Evolutionary conservation across 2,113 vertebrate genomes (phyloP).

Genomic region (Abramis brama): DNA sequence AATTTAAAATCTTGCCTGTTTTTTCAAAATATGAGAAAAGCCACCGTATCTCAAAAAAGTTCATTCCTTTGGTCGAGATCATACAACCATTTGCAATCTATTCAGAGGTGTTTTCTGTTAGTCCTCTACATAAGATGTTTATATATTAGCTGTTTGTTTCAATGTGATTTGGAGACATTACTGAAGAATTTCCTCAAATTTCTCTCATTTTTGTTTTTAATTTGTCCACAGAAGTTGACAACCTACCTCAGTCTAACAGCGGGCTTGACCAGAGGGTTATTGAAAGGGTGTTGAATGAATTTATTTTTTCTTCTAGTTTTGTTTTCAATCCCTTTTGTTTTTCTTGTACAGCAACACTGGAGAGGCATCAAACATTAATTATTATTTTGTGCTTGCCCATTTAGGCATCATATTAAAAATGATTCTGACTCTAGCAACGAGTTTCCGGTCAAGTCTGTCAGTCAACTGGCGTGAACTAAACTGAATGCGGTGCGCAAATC

Average conservation of each 20-base stretch:
- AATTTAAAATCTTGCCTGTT: constrained; percentile 61
- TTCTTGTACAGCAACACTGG: constrained; percentile 51
- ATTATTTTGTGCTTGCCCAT: constrained; percentile 39
- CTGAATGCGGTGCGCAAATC: constrained; percentile 19
- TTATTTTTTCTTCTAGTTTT: constrained; percentile 15
- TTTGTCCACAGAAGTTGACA: constrained; percentile 72
- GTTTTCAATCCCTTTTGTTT: constrained; percentile 24
- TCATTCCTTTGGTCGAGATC: constrained; percentile 48
- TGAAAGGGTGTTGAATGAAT: constrained; percentile 57
- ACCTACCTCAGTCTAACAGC: constrained; percentile 82
- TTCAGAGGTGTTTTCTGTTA: constrained; percentile 40
- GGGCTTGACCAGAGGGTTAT: constrained; percentile 71
- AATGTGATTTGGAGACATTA: constrained; percentile 39
- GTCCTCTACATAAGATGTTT: constrained; percentile 6
- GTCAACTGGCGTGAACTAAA: neutral
- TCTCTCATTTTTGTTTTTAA: constrained; percentile 54
- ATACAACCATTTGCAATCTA: neutral
- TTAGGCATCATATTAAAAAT: constrained; percentile 39
- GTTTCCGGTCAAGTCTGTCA: constrained; percentile 43
- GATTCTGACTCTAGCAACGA: constrained; percentile 18
- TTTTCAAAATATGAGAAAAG: constrained; percentile 26
- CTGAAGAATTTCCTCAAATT: constrained; percentile 32
- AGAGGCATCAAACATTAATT: constrained; percentile 30
- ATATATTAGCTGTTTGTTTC: constrained; percentile 13
- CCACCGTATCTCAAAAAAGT: constrained; percentile 55